phyloP scores from a whole-genome alignment of 2,113 vertebrate species.

The Amazona guildingii region DNA sequence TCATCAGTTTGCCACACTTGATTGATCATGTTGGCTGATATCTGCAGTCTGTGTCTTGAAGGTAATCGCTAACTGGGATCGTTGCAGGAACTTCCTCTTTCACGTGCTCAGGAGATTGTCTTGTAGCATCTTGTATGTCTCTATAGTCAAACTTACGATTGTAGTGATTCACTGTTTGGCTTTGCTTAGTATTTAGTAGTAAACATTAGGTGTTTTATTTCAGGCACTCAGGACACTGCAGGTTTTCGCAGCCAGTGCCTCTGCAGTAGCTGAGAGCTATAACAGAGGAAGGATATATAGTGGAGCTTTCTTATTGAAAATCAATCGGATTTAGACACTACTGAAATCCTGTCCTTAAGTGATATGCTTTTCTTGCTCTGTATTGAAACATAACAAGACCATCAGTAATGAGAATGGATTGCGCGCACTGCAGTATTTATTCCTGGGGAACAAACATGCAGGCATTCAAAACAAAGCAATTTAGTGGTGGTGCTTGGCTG shows the following conservation, averaged over 20 bases:
- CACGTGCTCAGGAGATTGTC: neutral
- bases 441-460: neutral
- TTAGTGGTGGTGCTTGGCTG: neutral
- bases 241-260: neutral
- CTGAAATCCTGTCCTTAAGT: neutral
- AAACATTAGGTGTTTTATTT: neutral
- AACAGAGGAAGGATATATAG: neutral
- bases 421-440: accelerated
- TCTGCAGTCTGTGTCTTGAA: neutral
- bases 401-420: neutral
- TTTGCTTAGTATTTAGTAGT: neutral
- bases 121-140: neutral
- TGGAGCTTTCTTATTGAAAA: neutral
- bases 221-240: neutral
- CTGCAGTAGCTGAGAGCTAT: neutral
- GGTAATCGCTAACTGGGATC: neutral
- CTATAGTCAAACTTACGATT: neutral
- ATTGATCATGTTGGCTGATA: neutral
- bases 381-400: neutral
- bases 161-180: neutral
- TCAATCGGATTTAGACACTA: neutral
- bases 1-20: neutral
- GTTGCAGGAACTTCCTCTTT: neutral
- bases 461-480: neutral
- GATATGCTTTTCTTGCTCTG: neutral